Evolutionary conservation across 2,113 vertebrate species (phyloP).

Genomic region (Ctenomys sociabilis): DNA sequence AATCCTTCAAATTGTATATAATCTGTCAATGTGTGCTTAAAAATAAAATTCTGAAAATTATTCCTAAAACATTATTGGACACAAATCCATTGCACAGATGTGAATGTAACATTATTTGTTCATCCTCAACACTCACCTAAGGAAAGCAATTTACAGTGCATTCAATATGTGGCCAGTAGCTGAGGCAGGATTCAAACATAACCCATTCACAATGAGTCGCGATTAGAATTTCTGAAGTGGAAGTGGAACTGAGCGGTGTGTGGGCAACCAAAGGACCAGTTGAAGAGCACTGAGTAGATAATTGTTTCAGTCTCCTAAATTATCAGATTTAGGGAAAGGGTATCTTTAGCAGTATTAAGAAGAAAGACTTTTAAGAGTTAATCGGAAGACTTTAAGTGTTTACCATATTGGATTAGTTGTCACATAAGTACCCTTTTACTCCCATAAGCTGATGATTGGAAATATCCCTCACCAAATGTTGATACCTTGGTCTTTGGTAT

Average conservation of each 20-base stretch:
- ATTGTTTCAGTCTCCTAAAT: neutral
- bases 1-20: neutral
- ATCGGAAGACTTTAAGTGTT: neutral
- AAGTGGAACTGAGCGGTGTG: neutral
- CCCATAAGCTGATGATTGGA: neutral
- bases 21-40: neutral
- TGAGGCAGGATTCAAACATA: neutral
- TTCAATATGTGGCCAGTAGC: neutral
- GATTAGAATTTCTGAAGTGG: neutral
- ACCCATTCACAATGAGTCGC: neutral
- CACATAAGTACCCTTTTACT: neutral
- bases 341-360: neutral
- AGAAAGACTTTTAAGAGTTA: neutral
- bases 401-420: neutral
- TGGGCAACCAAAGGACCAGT: neutral
- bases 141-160: neutral
- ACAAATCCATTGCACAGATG: neutral
- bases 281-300: neutral
- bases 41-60: neutral
- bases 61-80: neutral
- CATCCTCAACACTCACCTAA: neutral
- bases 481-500: neutral
- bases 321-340: neutral
- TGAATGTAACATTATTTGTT: neutral
- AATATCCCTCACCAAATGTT: neutral